These are phyloP conservation scores for Phyllostomus discolor DNA, from an alignment of 2,113 vertebrate species.

Conservation along the genomic window DNA sequence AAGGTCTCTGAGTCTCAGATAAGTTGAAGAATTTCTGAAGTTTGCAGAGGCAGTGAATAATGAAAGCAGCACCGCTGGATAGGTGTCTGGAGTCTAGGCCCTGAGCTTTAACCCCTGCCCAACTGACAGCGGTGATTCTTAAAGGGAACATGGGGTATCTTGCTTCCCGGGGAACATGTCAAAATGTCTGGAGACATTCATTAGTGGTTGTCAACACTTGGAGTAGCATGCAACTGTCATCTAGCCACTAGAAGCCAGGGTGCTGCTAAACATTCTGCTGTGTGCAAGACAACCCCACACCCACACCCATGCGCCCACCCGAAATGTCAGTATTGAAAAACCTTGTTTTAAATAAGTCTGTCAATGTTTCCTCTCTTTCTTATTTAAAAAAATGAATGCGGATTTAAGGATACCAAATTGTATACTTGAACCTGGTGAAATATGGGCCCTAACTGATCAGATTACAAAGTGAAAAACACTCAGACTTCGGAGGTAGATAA, in stretches of 20 bases:
- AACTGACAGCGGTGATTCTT: not conserved
- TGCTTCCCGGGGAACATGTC: no score
- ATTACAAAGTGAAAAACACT: not conserved
- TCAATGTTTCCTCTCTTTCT: not conserved
- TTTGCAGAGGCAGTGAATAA: not conserved
- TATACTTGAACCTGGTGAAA: not conserved
- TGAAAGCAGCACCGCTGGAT: accelerated
- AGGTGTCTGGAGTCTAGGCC: not conserved
- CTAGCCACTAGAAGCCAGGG: not conserved
- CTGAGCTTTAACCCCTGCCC: not conserved
- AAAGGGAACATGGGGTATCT: not conserved
- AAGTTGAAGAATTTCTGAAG: not conserved
- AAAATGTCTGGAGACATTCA: not conserved
- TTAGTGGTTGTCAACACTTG: not conserved
- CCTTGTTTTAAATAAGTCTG: not conserved
- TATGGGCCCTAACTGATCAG: not conserved
- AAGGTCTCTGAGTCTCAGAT: not conserved
- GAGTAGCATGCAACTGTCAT: not conserved
- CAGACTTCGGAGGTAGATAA: not conserved
- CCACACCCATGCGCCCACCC: no score
- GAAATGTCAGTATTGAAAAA: not conserved
- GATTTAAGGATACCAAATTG: not conserved
- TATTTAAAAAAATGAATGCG: not conserved
- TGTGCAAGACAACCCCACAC: no score
- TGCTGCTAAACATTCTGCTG: not conserved